phyloP scores from a whole-genome alignment of 2,113 vertebrate species.

The Bufo gargarizans region DNA sequence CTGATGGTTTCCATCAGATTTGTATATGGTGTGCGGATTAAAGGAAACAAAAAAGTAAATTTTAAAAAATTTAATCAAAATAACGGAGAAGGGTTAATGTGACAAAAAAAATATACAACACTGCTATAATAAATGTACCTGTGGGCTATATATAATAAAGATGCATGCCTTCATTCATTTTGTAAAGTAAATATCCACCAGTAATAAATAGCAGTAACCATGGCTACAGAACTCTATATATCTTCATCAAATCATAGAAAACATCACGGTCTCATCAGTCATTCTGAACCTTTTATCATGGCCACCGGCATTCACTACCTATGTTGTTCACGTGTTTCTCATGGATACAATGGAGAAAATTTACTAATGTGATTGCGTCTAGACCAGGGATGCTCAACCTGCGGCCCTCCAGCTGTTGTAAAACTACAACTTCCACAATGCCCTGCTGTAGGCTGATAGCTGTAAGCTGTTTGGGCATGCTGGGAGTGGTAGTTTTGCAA shows the following conservation, averaged over 20 bases:
- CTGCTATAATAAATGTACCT: background rate
- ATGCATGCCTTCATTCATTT: background rate
- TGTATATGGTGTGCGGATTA: background rate
- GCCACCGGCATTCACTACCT: background rate
- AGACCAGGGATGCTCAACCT: too few species aligned
- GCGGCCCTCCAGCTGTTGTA: too few species aligned
- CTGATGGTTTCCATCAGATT: background rate
- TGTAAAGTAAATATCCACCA: background rate
- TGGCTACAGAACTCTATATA: background rate
- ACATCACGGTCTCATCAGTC: background rate
- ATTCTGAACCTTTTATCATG: background rate
- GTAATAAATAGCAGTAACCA: constrained; percentile 4
- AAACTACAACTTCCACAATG: too few species aligned
- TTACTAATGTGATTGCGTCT: too few species aligned
- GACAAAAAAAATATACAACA: background rate
- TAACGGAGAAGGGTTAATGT: background rate
- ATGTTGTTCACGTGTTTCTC: too few species aligned
- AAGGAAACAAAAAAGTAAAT: background rate
- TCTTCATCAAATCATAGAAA: background rate
- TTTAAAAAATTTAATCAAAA: background rate
- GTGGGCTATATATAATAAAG: background rate
- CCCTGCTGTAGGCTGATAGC: too few species aligned
- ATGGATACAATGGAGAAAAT: too few species aligned
- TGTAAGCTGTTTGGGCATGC: too few species aligned
- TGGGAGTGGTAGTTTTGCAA: too few species aligned